These are phyloP conservation scores for Lucinisca nassula DNA, from an alignment of 2,888 invertebrate species.

Conservation along the genomic window DNA sequence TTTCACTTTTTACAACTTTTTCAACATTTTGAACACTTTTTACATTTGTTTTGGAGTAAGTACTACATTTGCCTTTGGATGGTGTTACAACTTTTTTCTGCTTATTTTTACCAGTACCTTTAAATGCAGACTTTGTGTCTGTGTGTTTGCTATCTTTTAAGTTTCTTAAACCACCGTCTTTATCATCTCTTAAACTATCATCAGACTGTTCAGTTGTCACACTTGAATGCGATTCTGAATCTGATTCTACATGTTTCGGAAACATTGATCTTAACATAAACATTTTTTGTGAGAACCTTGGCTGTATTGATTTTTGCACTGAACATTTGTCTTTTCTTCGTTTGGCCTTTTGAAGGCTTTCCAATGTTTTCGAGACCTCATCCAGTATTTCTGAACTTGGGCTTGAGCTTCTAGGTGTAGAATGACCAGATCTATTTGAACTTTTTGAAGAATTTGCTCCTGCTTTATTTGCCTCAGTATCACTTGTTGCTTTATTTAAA, in stretches of 20 bases:
- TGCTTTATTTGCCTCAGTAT: neutral
- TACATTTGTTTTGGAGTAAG: neutral
- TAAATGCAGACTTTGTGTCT: neutral
- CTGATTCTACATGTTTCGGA: neutral
- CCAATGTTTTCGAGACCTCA: slow-evolving; percentile 52
- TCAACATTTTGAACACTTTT: neutral
- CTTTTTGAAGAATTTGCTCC: neutral
- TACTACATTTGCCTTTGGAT: neutral
- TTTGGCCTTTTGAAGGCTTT: slow-evolving; percentile 49
- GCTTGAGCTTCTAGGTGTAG: slow-evolving; percentile 17
- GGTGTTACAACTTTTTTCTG: neutral
- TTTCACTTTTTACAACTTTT: neutral
- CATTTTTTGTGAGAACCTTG: slow-evolving; percentile 44
- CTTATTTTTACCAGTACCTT: too few relatives aligned
- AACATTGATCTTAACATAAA: slow-evolving; percentile 60
- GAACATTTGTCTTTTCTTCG: slow-evolving; percentile 3
- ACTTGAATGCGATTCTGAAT: neutral
- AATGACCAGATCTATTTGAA: slow-evolving; percentile 20
- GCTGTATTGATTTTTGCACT: neutral
- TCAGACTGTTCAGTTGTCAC: neutral
- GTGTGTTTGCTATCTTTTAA: neutral
- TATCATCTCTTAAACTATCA: neutral
- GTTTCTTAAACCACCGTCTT: too few relatives aligned
- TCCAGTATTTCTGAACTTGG: slow-evolving; percentile 52
- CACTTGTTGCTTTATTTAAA: neutral